Conservation (phyloP, 2,113 vertebrate species). For the Pterocles burchelli region DNA sequence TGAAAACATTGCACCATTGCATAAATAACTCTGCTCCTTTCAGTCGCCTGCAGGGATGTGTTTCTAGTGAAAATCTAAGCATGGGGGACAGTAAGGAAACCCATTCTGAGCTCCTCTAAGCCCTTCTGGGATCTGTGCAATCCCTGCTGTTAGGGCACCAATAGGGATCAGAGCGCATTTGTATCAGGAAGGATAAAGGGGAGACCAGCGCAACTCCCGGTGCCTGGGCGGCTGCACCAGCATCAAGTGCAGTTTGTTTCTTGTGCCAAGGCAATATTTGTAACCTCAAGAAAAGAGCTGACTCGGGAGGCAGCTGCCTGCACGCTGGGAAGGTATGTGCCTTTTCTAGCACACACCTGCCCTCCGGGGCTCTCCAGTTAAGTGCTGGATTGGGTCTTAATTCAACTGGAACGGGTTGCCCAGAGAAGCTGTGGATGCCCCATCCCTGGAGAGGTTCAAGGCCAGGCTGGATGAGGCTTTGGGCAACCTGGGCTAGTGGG, state of each 20-base stretch:
- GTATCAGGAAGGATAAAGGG: not conserved
- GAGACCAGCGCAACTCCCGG: not conserved
- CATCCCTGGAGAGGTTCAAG: too few relatives aligned
- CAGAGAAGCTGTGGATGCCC: too few relatives aligned
- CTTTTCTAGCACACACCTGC: not conserved
- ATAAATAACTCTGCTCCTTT: not conserved
- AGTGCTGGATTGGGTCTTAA: not conserved
- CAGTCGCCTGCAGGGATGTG: rapidly evolving
- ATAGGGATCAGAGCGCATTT: rapidly evolving
- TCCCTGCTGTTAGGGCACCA: not conserved
- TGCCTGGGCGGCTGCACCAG: rapidly evolving
- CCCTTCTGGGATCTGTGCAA: not conserved
- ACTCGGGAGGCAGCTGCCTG: not conserved
- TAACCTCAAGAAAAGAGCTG: not conserved
- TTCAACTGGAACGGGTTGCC: not conserved
- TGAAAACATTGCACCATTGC: rapidly evolving
- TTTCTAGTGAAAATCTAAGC: not conserved
- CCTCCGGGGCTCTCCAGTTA: not conserved
- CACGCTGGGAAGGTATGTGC: not conserved
- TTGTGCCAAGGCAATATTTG: not conserved
- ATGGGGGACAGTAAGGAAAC: not conserved
- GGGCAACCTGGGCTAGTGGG: too few relatives aligned
- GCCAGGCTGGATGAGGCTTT: too few relatives aligned
- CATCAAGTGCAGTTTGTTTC: not conserved
- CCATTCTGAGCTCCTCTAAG: not conserved